phyloP scores from a whole-genome alignment of 2,113 vertebrate species.

The Chaetops frenatus region DNA sequence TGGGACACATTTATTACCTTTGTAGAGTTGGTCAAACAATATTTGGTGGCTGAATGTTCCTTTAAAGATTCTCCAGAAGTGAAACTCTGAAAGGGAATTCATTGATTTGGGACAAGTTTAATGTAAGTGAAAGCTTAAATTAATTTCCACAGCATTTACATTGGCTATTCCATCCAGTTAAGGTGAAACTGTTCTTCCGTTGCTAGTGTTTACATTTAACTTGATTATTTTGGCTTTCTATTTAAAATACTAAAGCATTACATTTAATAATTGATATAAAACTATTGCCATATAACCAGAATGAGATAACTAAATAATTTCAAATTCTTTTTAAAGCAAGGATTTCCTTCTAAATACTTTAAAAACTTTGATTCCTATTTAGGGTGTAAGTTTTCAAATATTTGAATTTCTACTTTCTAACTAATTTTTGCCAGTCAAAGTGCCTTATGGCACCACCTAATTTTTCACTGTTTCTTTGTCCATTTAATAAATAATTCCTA shows the following conservation, averaged over 20 bases:
- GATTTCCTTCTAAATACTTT: not conserved
- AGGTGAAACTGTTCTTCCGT: not conserved
- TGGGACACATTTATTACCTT: not conserved
- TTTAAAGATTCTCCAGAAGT: not conserved
- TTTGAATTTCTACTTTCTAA: not conserved
- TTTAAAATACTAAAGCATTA: not conserved
- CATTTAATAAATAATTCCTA: not conserved
- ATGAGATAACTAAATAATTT: not conserved
- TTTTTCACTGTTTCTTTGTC: not conserved
- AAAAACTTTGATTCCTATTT: not conserved
- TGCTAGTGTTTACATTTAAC: not conserved
- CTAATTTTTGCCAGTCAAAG: not conserved
- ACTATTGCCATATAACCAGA: not conserved
- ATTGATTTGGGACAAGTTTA: not conserved
- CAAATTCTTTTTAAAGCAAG: not conserved
- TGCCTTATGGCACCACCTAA: not conserved
- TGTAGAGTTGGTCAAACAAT: not conserved
- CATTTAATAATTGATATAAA: not conserved
- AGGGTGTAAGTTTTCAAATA: not conserved
- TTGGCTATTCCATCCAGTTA: not conserved
- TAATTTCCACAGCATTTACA: not conserved
- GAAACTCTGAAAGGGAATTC: not conserved
- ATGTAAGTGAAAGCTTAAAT: not conserved
- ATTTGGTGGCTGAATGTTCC: not conserved
- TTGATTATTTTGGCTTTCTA: not conserved